A percentile compares a stretch with the other conserved stretches of the same genome.
phyloP scores from a whole-genome alignment of 2,113 vertebrate genomes.

The Ramphastos sulfuratus region DNA sequence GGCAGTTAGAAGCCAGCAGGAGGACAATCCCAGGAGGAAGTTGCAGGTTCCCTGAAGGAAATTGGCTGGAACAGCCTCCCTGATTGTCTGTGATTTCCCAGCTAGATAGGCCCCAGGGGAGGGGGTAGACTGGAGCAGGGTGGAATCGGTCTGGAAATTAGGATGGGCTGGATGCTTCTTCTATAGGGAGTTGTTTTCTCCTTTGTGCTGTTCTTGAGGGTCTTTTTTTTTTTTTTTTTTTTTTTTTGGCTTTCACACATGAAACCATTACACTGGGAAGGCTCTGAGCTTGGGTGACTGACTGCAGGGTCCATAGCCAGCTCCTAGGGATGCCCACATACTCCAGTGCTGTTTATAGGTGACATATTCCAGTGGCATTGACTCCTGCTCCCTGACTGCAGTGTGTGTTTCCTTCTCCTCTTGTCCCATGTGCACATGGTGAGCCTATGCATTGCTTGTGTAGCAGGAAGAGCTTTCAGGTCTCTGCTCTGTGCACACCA shows the following conservation, averaged over 20 bases:
- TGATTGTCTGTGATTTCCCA: slow-evolving; percentile 56
- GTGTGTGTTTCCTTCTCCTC: not conserved
- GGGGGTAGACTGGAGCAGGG: slow-evolving; percentile 7
- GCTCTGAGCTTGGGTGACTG: not conserved
- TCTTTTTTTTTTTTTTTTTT: not conserved
- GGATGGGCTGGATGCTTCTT: slow-evolving; percentile 43
- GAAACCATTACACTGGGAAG: not conserved
- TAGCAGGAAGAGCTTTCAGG: not conserved
- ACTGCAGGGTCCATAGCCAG: not conserved
- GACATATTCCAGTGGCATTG: accelerated
- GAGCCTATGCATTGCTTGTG: not conserved
- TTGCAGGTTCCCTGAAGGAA: slow-evolving; percentile 64
- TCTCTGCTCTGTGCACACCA: not conserved
- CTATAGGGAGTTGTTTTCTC: not conserved
- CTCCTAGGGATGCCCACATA: not conserved
- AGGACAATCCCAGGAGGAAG: slow-evolving; percentile 55
- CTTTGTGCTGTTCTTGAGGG: not conserved
- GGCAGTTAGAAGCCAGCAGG: not conserved
- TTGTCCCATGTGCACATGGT: accelerated
- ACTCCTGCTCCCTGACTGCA: not conserved
- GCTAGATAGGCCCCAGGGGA: slow-evolving; percentile 42
- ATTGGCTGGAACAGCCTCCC: slow-evolving; percentile 56
- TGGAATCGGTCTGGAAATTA: slow-evolving; percentile 46
- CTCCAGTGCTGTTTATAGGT: not conserved
- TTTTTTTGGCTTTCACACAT: not conserved